Conservation (phyloP, 2,888 invertebrate species). For the Troides oblongomaculatus region DNA sequence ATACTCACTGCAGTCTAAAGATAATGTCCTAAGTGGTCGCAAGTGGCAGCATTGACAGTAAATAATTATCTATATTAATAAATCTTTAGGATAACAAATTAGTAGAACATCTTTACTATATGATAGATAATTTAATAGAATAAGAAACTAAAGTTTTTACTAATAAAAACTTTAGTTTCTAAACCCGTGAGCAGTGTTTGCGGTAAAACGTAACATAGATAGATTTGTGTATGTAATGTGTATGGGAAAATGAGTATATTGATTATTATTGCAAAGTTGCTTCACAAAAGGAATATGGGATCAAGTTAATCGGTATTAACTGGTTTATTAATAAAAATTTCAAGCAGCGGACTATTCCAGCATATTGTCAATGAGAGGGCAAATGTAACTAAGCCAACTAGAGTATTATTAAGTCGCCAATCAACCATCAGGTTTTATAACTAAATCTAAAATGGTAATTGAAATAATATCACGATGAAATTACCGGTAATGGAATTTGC, state of each 20-base stretch:
- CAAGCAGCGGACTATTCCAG: not conserved
- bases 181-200: no score
- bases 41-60: slow-evolving; percentile 10
- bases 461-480: not conserved
- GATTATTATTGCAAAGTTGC: slow-evolving; percentile 13
- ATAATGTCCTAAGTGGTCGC: slow-evolving; percentile 6
- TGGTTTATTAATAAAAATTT: slow-evolving; percentile 10
- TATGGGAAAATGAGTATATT: not conserved
- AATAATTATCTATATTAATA: not conserved
- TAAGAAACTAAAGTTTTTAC: no score
- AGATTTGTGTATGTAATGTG: not conserved
- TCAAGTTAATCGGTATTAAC: slow-evolving; percentile 10
- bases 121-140: no score
- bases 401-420: not conserved
- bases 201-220: not conserved
- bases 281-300: slow-evolving; percentile 24
- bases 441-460: not conserved
- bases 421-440: slow-evolving; percentile 1
- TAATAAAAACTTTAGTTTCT: no score
- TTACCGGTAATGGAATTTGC: no score
- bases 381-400: slow-evolving; percentile 13
- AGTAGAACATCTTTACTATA: no score
- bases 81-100: no score
- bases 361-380: slow-evolving; percentile 17
- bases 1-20: not conserved